Conservation (phyloP, 2,113 vertebrate species). For the Sceloporus undulatus region DNA sequence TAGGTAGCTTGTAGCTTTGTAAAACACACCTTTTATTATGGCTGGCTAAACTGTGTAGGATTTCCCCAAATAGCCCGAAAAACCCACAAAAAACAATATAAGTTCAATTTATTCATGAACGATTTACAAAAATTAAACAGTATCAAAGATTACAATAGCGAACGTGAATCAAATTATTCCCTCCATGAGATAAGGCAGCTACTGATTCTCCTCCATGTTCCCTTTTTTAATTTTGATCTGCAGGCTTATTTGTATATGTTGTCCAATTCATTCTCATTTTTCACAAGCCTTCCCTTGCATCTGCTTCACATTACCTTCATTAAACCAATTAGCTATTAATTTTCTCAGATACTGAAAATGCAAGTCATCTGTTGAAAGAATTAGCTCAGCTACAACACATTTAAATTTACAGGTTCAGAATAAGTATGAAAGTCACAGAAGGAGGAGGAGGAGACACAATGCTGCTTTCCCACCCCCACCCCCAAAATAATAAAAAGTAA, state of each 20-base stretch:
- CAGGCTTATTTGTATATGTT: conserved; percentile 70
- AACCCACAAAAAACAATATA: too few species aligned
- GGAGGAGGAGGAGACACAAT: conserved; percentile 49
- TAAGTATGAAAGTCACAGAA: conserved; percentile 58
- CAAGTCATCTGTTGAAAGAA: conserved; percentile 58
- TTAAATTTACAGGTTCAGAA: conserved; percentile 74
- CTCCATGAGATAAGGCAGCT: conserved; percentile 57
- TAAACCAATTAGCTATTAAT: conserved; percentile 83
- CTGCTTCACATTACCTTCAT: conserved; percentile 80
- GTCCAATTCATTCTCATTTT: conserved; percentile 78
- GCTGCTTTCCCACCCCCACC: too few species aligned
- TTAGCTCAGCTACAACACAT: conserved; percentile 58
- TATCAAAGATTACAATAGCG: conserved; percentile 70
- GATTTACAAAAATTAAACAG: conserved; percentile 76
- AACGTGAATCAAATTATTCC: conserved; percentile 77
- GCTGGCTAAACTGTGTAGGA: background rate
- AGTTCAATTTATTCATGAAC: background rate
- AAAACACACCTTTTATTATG: too few species aligned
- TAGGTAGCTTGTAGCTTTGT: too few species aligned
- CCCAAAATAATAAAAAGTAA: too few species aligned
- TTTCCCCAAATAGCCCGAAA: too few species aligned
- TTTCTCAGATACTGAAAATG: conserved; percentile 75
- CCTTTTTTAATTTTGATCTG: conserved; percentile 74
- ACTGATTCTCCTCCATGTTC: conserved; percentile 75
- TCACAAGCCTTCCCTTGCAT: conserved; percentile 79